Base-by-base conservation (phyloP, 2,797 vertebrate species). In the Chelidonichthys spinosus region DNA sequence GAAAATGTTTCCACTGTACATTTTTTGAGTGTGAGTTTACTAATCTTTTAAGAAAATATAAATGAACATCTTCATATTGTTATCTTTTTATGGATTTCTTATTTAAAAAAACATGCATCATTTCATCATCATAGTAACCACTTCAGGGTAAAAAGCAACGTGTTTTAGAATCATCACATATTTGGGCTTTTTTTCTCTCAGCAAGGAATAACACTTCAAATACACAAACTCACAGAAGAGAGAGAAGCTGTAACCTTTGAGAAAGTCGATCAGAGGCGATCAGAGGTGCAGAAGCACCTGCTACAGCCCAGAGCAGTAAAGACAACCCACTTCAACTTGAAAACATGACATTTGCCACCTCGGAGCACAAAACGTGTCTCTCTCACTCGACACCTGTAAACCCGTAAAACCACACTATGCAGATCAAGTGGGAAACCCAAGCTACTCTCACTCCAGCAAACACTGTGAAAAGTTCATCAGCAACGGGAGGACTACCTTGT, bases 311-410 rank as follows among this genome's bases (percentile, higher is more conserved):
- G 83, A 91, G 92, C 92, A 89, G 88, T 91, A 89, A 88, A 92
- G 92, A 92, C 90, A 91, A 89, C 92, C 91, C 90, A 93, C 89
- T 92, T 91, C 89, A 90, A 91, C 91, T 92, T 93, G 89, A 93
- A 92, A 89, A 93, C 90, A 90, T 92, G 92, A 91, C 91, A 92
- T 92, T 92, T 92, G 89, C 90, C 91, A 94, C 91, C 91, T 89
- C 74, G 72, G 84, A 92, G 90, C 86, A 90, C 76, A 84, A 85
- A 92, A 89, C 82, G 65, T 85, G 90, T 90, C 90, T 92, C 87
- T 87, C 82, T 82, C 76, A 88, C 86, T 85, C 82, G 90, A 88
- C 90, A 93, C 90, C 90, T 92, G 89, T 84, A 92, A 90, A 92
- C 89, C 86, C 89, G 81, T 72, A 90, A 93, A 92, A 90, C 89